Evolutionary conservation across 2,113 vertebrate genomes (phyloP), one percentile per base, ranked within the genome.

Genomic region (Apus apus): DNA sequence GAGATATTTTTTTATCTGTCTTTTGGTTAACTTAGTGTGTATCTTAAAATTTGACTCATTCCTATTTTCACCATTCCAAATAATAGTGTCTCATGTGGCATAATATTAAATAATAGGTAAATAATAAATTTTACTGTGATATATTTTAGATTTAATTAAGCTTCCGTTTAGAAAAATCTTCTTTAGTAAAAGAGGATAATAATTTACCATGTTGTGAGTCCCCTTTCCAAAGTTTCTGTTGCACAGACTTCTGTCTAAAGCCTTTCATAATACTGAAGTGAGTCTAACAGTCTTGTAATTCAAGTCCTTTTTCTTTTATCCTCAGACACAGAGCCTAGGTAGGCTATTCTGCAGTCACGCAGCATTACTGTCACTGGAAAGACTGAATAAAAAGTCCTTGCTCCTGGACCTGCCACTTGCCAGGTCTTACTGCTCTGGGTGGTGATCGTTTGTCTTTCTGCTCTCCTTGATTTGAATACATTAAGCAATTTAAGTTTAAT

Each of bases 361-460:
- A 73, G 15, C 18, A 17, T 61, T 80, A 53, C 8, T 78, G 71
- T 15, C 51, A 60, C 7, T 32, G 17, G 19, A 64, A 93, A 46
- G 6, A 29, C 45, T 50, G 36, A 43, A 25, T 25, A 36, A 82
- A 86, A 75, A 13, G 8, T 46, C 30, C 25, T 81, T 45, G 3
- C 21, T 85, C 29, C 21, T 60, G 20, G 11, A 51, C 20, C 5
- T 56, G 20, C 25, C 67, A 30, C 0, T 0, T 61, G 8, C 14
- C 15, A 61, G 7, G 18, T 22, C 25, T 85, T 20, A 21, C 8
- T 51, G 17, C 1, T 4, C 6, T 38, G 15, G 18, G 13, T 73
- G 40, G 10, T 3, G 19, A 48, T 1, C 1, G 2, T 15, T 45
- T 15, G 5, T 8, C 2, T 2, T 2, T 2, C 7, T 56, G 8